Evolutionary conservation across 1,140 invertebrate genomes (phyloP).

Genomic region (Zophobas atratus): DNA sequence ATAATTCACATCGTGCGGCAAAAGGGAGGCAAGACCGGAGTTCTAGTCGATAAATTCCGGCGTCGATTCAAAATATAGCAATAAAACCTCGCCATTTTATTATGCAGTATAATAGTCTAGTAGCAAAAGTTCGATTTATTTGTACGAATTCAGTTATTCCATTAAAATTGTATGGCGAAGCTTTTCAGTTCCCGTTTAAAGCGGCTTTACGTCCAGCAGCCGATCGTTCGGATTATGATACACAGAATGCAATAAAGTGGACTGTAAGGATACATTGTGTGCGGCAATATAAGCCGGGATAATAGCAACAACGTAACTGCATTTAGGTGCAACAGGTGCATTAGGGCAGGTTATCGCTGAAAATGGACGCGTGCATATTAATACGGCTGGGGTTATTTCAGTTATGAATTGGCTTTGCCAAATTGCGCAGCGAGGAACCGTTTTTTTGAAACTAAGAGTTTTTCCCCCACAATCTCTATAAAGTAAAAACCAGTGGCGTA

Average conservation of each 20-base stretch:
- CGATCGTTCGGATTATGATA: background rate
- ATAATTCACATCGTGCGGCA: slow-evolving; percentile 6
- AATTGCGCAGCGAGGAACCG: no score
- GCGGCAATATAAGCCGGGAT: slow-evolving; percentile 11
- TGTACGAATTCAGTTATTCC: background rate
- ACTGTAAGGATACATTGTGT: slow-evolving; percentile 23
- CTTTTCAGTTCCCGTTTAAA: slow-evolving; percentile 2
- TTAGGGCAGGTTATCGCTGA: slow-evolving; percentile 8
- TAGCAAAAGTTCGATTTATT: slow-evolving; percentile 11
- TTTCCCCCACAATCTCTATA: no score
- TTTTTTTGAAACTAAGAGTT: no score
- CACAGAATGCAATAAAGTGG: slow-evolving; percentile 15
- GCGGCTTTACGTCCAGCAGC: slow-evolving; percentile 15
- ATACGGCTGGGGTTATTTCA: no score
- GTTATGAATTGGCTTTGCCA: no score
- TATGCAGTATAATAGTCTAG: background rate
- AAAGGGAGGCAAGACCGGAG: background rate
- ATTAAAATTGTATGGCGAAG: slow-evolving; percentile 20
- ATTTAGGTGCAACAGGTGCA: slow-evolving; percentile 31
- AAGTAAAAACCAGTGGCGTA: no score
- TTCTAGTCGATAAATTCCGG: slow-evolving; percentile 29
- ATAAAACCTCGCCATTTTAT: slow-evolving; percentile 2
- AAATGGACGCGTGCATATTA: background rate
- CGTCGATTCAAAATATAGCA: slow-evolving; percentile 2
- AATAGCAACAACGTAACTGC: slow-evolving; percentile 13